These are phyloP conservation scores for Drosophila pullipes DNA, from an alignment of 2,888 invertebrate species.

Conservation along the genomic window DNA sequence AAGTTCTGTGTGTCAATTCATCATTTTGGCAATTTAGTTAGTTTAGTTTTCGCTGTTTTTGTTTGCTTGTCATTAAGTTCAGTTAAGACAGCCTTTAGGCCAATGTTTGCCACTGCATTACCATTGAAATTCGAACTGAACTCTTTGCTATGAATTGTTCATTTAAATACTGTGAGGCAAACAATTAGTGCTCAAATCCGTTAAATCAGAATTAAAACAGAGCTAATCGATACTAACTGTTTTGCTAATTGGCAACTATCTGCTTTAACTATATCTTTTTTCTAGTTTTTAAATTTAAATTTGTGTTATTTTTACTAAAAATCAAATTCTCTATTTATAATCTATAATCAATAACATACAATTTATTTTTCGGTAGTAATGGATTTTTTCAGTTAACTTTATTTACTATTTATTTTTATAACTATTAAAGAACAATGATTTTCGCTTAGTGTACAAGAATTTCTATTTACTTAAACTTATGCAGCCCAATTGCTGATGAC, in stretches of 20 bases:
- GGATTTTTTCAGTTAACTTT: no score
- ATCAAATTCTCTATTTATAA: neutral
- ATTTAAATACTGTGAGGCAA: neutral
- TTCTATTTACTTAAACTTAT: neutral
- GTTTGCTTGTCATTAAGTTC: slow-evolving; percentile 34
- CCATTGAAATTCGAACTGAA: slow-evolving; percentile 40
- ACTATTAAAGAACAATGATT: neutral
- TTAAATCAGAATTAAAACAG: neutral
- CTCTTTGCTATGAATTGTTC: neutral
- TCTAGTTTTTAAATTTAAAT: no score
- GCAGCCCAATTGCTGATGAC: neutral
- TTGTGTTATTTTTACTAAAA: neutral
- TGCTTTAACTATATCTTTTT: neutral
- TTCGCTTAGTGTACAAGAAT: neutral
- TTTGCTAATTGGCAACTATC: neutral
- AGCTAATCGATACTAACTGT: neutral
- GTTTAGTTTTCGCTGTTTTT: slow-evolving; percentile 1
- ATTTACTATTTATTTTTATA: no score
- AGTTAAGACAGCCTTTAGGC: slow-evolving; percentile 1
- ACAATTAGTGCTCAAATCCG: neutral
- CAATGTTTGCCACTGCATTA: slow-evolving; percentile 51
- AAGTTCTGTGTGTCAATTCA: slow-evolving; percentile 13
- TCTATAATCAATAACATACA: neutral
- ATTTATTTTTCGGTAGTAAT: no score
- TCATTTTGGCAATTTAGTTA: slow-evolving; percentile 15